These are phyloP conservation scores for Villa cingulata DNA, from an alignment of 2,888 invertebrate genomes.

Conservation along the genomic window DNA sequence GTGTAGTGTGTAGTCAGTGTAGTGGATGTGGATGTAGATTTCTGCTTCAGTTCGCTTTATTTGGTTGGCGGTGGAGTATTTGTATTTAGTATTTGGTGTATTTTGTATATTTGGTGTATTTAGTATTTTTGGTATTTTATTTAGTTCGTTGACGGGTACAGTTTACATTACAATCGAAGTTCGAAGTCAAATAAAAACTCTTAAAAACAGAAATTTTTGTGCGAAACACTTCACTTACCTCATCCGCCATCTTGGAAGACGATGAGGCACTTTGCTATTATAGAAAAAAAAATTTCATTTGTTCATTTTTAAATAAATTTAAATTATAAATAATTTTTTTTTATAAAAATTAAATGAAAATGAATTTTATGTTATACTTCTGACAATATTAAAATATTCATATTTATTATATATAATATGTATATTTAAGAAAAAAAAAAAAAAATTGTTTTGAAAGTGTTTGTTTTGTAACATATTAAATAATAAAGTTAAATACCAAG, in stretches of 20 bases:
- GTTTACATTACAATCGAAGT: background rate
- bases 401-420: too few species aligned
- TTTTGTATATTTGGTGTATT: too few species aligned
- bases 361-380: background rate
- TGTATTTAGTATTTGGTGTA: too few species aligned
- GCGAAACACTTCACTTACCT: conserved; percentile 9
- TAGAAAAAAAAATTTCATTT: background rate
- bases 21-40: conserved; percentile 1
- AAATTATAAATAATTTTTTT: too few species aligned
- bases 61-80: conserved; percentile 7
- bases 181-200: background rate
- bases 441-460: background rate
- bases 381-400: too few species aligned
- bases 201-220: conserved; percentile 9
- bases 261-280: conserved; percentile 5
- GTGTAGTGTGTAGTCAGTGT: conserved; percentile 1
- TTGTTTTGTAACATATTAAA: too few species aligned
- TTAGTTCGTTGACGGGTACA: conserved; percentile 4
- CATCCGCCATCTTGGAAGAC: conserved; percentile 8
- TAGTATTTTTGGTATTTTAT: too few species aligned
- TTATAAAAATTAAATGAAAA: background rate
- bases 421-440: background rate
- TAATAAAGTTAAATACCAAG: too few species aligned
- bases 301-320: too few species aligned
- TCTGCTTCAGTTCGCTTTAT: conserved; percentile 11